Evolutionary conservation across 2,888 invertebrate species (phyloP).

Genomic region (Ophion ventricosus): DNA sequence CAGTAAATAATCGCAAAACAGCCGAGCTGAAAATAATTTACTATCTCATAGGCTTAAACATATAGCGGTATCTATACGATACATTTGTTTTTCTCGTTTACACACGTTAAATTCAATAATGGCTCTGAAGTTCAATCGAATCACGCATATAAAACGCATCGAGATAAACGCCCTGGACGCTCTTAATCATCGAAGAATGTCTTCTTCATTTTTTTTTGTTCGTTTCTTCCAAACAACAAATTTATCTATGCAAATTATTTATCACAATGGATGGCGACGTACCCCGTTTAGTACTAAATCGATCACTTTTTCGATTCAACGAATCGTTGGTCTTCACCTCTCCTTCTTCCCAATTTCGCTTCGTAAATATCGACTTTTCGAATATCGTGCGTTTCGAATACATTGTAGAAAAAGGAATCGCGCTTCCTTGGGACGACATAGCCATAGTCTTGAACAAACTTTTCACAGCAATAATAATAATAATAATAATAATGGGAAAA

Average conservation of each 20-base stretch:
- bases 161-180: neutral
- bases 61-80: slow-evolving; percentile 52
- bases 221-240: slow-evolving; percentile 41
- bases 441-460: slow-evolving; percentile 23
- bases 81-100: slow-evolving; percentile 22
- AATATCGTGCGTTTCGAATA: slow-evolving; percentile 12
- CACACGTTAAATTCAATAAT: slow-evolving; percentile 24
- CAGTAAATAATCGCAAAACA: slow-evolving; percentile 47
- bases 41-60: slow-evolving; percentile 57
- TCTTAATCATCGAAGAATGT: slow-evolving; percentile 7
- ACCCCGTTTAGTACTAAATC: slow-evolving; percentile 58
- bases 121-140: slow-evolving; percentile 2
- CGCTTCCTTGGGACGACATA: slow-evolving; percentile 11
- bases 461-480: slow-evolving; percentile 13
- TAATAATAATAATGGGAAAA: slow-evolving; percentile 12
- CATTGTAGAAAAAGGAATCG: slow-evolving; percentile 38
- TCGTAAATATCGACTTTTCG: slow-evolving; percentile 28
- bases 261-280: slow-evolving; percentile 65
- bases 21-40: slow-evolving; percentile 49
- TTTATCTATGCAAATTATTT: slow-evolving; percentile 63
- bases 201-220: slow-evolving; percentile 15
- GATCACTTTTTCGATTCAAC: slow-evolving; percentile 63
- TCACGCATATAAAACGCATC: slow-evolving; percentile 33
- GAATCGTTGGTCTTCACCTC: slow-evolving; percentile 59
- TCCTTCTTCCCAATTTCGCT: neutral